These are phyloP conservation scores for Cinclus cinclus DNA, from an alignment of 2,113 vertebrate species.

Conservation along the genomic window DNA sequence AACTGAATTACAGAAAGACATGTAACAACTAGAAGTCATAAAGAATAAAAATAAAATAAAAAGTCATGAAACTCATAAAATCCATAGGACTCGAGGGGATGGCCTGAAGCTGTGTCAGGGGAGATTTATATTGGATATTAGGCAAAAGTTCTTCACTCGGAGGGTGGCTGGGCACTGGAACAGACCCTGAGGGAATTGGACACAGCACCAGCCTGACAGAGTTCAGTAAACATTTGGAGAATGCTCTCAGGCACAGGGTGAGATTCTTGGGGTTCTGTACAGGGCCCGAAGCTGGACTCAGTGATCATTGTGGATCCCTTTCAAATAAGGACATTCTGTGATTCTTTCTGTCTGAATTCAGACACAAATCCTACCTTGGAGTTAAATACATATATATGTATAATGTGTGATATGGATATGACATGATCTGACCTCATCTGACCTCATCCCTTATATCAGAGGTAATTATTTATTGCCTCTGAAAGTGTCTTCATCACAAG, in stretches of 20 bases:
- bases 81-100: accelerated
- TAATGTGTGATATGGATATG: too few relatives aligned
- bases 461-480: not conserved
- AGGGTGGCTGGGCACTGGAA: not conserved
- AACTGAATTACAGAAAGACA: not conserved
- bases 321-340: not conserved
- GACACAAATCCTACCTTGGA: not conserved
- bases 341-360: not conserved
- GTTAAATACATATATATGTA: not conserved
- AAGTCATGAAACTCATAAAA: not conserved
- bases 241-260: not conserved
- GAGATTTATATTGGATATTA: not conserved
- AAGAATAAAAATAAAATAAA: not conserved
- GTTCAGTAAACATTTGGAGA: not conserved
- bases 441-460: not conserved
- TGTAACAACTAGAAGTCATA: not conserved
- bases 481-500: not conserved
- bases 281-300: not conserved
- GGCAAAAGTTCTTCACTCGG: not conserved
- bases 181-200: not conserved
- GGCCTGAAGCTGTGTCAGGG: not conserved
- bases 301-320: not conserved
- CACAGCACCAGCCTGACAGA: not conserved
- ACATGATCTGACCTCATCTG: not conserved
- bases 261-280: not conserved